A percentile compares a stretch with the other conserved stretches of the same genome.
These are phyloP conservation scores for Bombus confusus DNA, from an alignment of 1,140 invertebrate species.

Conservation along the genomic window DNA sequence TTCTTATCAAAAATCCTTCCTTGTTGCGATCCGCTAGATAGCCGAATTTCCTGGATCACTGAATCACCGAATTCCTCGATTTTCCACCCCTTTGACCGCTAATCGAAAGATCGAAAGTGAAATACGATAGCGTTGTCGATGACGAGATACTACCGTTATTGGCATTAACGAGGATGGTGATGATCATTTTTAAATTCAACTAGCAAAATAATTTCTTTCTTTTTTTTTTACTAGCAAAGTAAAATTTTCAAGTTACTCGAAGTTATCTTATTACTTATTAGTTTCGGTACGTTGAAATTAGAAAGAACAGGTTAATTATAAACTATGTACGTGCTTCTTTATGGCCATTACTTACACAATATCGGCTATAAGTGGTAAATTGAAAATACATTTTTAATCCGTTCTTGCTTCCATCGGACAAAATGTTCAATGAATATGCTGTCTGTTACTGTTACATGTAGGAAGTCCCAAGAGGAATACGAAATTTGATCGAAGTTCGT, in stretches of 20 bases:
- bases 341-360: too few species aligned
- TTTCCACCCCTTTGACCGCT: constrained; percentile 30
- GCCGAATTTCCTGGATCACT: constrained; percentile 30
- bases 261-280: too few species aligned
- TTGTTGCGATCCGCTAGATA: constrained; percentile 9
- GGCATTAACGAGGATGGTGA: too few species aligned
- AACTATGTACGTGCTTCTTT: too few species aligned
- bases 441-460: constrained; percentile 8
- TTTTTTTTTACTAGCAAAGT: too few species aligned
- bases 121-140: background rate
- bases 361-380: too few species aligned
- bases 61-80: constrained; percentile 2
- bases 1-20: constrained; percentile 1
- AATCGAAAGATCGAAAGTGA: constrained; percentile 22
- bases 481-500: constrained; percentile 30
- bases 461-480: background rate
- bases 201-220: too few species aligned
- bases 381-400: background rate
- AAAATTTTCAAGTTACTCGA: too few species aligned
- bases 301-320: too few species aligned
- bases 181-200: background rate
- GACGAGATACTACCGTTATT: too few species aligned
- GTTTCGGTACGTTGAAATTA: background rate
- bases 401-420: background rate
- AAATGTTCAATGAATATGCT: background rate